phyloP scores from a whole-genome alignment of 2,797 vertebrate species.

The Psittacula derbiana region DNA sequence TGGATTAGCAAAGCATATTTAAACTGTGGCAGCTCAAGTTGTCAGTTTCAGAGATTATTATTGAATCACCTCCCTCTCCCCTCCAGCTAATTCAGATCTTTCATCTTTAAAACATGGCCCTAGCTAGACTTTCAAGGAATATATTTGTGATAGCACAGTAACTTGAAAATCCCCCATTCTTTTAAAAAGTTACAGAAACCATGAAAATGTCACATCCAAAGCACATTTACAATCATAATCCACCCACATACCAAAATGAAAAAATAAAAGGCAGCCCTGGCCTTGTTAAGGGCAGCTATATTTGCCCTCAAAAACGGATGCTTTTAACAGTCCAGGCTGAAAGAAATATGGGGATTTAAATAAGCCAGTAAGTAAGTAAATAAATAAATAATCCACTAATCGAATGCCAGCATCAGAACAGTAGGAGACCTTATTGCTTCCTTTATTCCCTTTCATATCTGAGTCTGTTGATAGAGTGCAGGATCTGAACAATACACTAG shows the following conservation, averaged over 20 bases:
- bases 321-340: conserved; percentile 1
- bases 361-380: background rate
- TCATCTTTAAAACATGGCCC: background rate
- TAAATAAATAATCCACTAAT: conserved; percentile 1
- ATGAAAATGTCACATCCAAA: conserved; percentile 10
- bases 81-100: background rate
- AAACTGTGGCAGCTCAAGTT: background rate
- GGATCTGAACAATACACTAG: conserved; percentile 42
- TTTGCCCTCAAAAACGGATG: background rate
- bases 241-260: background rate
- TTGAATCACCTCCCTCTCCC: background rate
- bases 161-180: background rate
- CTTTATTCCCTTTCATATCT: conserved; percentile 46
- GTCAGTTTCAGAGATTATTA: background rate
- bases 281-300: background rate
- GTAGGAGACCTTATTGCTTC: conserved; percentile 42
- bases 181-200: background rate
- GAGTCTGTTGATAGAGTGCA: conserved; percentile 33
- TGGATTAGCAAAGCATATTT: background rate
- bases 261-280: background rate
- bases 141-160: background rate
- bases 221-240: conserved; percentile 6
- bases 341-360: conserved; percentile 30
- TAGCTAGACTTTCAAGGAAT: background rate
- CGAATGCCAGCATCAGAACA: conserved; percentile 13